Base-by-base conservation (phyloP, 2,888 invertebrate genomes). In the Andrena flavipes region DNA sequence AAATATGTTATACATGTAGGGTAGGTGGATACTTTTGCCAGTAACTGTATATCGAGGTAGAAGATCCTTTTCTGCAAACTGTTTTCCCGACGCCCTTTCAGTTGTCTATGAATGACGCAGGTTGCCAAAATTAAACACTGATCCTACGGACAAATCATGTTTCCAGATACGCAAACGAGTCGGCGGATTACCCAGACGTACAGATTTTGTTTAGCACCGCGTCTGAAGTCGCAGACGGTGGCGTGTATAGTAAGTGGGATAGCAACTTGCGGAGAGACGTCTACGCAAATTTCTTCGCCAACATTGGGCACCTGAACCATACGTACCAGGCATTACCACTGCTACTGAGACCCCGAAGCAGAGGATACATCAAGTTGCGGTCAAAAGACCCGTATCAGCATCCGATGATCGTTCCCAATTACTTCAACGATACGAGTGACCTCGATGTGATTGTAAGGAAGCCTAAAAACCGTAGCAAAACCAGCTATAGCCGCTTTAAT, bases 371-470 rank as follows among this genome's bases (percentile, higher is more conserved):
- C 16, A 94, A 95, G 85, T 94, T 99, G 1, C 95, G 95, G 86
- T 96, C 97, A 65, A 94, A 94, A 0, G 95, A 97, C 92, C 97
- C 98, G 0, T 94, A 95, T 73, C 95, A 96, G 0, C 96, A 97
- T 85, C 98, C 99, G 0, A 93, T 96, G 16, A 98, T 99, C 80
- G 96, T 97, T 93, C 97, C 99, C 0, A 98, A 98, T 93, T 99
- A 99, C 93, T 97, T 96, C 90, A 94, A 95, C 0, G 95, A 97
- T 90, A 96, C 96, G 0, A 93, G 95, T 49, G 98, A 98, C 91
- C 92, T 97, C 29, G 95, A 96, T 86, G 94, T 96, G 71, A 93
- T 97, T 95, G 97, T 97, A 95, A 94, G 10, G 8, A 20, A 10
- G 26, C 0, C 13, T 16, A 8, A 2, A n/a, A n/a, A n/a, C 8